Percentiles rank a stretch among this genome's conserved stretches.
These are phyloP conservation scores for Panthera uncia DNA, from an alignment of 2,113 vertebrate genomes.

Conservation along the genomic window DNA sequence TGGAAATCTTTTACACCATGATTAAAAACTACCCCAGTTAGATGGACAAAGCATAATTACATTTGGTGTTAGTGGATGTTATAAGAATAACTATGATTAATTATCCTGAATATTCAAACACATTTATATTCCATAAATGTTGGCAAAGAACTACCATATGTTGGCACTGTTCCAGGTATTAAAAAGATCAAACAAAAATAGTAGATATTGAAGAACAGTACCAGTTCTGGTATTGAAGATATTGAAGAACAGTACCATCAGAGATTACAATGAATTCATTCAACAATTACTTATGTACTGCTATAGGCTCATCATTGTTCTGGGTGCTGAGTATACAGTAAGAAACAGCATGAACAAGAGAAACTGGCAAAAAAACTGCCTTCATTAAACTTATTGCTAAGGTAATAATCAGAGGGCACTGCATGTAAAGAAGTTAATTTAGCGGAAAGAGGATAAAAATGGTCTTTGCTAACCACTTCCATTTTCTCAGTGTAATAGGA, in stretches of 20 bases:
- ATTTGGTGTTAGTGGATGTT: neutral
- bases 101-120: neutral
- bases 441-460: neutral
- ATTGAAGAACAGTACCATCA: neutral
- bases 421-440: neutral
- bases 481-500: neutral
- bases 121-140: neutral
- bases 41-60: neutral
- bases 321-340: neutral
- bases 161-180: neutral
- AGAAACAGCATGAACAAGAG: neutral
- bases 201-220: neutral
- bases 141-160: neutral
- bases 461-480: neutral
- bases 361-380: neutral
- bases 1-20: neutral
- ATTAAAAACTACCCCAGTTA: neutral
- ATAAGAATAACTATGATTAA: neutral
- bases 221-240: neutral
- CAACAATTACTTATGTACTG: neutral
- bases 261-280: neutral
- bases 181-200: neutral
- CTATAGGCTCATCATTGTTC: neutral
- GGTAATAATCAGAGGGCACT: neutral
- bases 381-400: neutral